These are phyloP conservation scores for Pelmatolapia mariae DNA, from an alignment of 2,113 vertebrate genomes.

Conservation along the genomic window DNA sequence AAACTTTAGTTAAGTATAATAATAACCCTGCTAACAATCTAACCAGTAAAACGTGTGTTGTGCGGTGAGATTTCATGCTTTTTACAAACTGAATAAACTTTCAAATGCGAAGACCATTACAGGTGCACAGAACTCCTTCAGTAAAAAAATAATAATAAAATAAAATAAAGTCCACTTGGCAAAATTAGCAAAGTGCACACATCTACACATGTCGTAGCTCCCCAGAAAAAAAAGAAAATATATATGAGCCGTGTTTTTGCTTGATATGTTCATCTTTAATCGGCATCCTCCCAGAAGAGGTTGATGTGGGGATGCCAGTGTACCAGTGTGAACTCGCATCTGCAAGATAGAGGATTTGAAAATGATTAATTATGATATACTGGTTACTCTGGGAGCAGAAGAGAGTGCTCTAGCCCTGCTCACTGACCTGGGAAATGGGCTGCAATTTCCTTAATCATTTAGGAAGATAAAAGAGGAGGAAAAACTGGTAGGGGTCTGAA, in stretches of 20 bases:
- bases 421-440: constrained; percentile 52
- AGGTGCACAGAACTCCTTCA: neutral
- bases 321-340: neutral
- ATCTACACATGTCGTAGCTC: neutral
- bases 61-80: accelerated
- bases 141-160: neutral
- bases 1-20: neutral
- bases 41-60: neutral
- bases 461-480: neutral
- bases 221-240: neutral
- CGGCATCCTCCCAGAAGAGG: neutral
- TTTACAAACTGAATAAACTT: neutral
- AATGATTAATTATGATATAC: constrained; percentile 7
- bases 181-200: neutral
- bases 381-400: neutral
- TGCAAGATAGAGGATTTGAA: neutral
- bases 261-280: neutral
- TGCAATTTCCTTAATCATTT: constrained; percentile 42
- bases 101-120: neutral
- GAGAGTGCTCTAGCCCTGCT: constrained; percentile 20
- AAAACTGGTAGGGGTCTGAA: neutral
- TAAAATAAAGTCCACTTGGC: neutral
- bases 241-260: neutral
- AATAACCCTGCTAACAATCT: neutral
- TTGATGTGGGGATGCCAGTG: neutral